A percentile compares a stretch with the other conserved stretches of the same genome.
Evolutionary conservation across 2,888 invertebrate species (phyloP).

Genomic region (Gymnoscelis rufifasciata): DNA sequence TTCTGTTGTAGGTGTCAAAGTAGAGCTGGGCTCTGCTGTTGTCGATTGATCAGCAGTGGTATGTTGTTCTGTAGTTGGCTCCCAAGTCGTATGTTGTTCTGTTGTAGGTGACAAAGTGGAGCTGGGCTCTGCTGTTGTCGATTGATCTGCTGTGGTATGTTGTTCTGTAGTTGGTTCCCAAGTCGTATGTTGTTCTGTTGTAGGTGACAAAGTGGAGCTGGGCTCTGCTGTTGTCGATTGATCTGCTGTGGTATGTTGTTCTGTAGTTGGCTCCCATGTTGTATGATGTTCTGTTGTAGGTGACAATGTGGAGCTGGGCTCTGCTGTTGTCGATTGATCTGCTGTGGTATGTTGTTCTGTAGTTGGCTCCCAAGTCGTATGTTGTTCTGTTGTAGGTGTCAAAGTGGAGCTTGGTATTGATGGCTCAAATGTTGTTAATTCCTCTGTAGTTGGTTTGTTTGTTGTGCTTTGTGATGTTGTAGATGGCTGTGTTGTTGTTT

Average conservation of each 20-base stretch:
- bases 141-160: too few species aligned
- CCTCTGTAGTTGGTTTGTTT: constrained; percentile 1
- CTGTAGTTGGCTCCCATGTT: constrained; percentile 5
- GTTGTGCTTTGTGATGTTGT: constrained; percentile 9
- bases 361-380: constrained; percentile 3
- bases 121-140: too few species aligned
- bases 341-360: constrained; percentile 2
- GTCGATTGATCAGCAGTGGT: too few species aligned
- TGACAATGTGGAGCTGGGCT: too few species aligned
- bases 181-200: constrained; percentile 3
- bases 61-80: too few species aligned
- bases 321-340: not conserved
- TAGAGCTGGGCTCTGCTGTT: too few species aligned
- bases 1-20: too few species aligned
- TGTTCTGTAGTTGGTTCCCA: constrained; percentile 2
- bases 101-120: too few species aligned
- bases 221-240: not conserved
- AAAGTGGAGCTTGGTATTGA: constrained; percentile 7
- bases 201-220: too few species aligned
- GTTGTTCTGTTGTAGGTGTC: constrained; percentile 2
- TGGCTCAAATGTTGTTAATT: constrained; percentile 4
- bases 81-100: too few species aligned
- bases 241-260: not conserved
- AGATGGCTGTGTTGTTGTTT: constrained; percentile 9
- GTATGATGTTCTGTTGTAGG: too few species aligned